phyloP scores from a whole-genome alignment of 2,797 vertebrate species.

The Neopelma chrysocephalum region DNA sequence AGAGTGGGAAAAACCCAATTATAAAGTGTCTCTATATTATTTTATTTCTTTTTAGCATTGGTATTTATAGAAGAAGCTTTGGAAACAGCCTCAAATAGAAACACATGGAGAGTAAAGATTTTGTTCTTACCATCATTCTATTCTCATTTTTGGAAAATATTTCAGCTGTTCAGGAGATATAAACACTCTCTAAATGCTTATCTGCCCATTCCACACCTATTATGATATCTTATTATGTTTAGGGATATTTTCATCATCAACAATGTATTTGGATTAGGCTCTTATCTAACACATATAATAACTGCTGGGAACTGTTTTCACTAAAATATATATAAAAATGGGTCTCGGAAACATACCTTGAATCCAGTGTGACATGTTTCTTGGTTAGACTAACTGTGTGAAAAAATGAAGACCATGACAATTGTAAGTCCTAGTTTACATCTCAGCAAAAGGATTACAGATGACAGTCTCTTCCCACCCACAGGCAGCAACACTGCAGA shows the following conservation, averaged over 20 bases:
- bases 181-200: not conserved
- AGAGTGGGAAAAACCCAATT: not conserved
- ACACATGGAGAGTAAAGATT: not conserved
- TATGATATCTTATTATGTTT: not conserved
- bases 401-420: not conserved
- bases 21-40: not conserved
- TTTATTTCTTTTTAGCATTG: not conserved
- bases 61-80: not conserved
- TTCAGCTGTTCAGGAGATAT: not conserved
- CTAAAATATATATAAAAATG: not conserved
- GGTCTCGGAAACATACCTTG: not conserved
- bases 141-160: not conserved
- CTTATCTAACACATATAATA: not conserved
- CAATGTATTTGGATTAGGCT: not conserved
- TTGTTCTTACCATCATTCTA: not conserved
- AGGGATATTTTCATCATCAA: not conserved
- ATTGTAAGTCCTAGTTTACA: not conserved
- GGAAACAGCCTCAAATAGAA: not conserved
- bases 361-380: not conserved
- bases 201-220: not conserved
- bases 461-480: not conserved
- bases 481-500: not conserved
- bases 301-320: not conserved
- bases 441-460: not conserved
- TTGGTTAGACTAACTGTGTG: not conserved